A percentile compares a stretch with the other conserved stretches of the same genome.
These are phyloP conservation scores for Synergus itoensis DNA, from an alignment of 2,888 invertebrate genomes.

Conservation along the genomic window DNA sequence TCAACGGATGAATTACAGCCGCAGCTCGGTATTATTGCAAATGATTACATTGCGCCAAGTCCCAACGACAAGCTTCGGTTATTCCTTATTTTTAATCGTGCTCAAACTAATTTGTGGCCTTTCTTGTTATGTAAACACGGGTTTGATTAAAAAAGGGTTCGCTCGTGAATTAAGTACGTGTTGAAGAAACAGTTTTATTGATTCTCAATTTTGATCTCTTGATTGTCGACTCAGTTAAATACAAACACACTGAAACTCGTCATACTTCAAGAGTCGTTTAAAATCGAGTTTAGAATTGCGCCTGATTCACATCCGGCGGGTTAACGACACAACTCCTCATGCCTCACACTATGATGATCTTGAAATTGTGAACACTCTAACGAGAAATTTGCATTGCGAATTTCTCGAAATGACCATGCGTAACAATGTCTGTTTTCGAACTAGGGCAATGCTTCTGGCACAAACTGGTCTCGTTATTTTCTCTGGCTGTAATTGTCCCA, in stretches of 20 bases:
- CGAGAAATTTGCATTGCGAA: slow-evolving; percentile 35
- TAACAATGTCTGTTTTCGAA: slow-evolving; percentile 25
- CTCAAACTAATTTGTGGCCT: background rate
- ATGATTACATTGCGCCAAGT: slow-evolving; percentile 47
- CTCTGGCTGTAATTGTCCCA: slow-evolving; percentile 47
- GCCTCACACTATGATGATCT: slow-evolving; percentile 14
- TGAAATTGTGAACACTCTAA: background rate
- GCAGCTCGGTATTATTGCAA: background rate
- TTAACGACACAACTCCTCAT: slow-evolving; percentile 3
- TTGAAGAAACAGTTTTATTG: too few species aligned
- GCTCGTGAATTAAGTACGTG: too few species aligned
- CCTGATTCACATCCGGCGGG: background rate
- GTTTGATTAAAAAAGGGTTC: too few species aligned
- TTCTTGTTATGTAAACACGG: background rate
- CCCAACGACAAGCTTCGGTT: background rate
- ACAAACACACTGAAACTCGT: background rate
- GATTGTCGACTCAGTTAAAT: background rate
- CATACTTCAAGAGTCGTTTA: background rate
- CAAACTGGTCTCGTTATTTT: slow-evolving; percentile 42
- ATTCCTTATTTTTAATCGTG: background rate
- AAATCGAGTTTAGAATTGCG: background rate
- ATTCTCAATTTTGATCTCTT: background rate
- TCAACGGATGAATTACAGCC: slow-evolving; percentile 47
- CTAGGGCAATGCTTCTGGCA: slow-evolving; percentile 30
- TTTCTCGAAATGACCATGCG: slow-evolving; percentile 19